Conservation (phyloP, 2,888 invertebrate species). For the Venusia cambrica region DNA sequence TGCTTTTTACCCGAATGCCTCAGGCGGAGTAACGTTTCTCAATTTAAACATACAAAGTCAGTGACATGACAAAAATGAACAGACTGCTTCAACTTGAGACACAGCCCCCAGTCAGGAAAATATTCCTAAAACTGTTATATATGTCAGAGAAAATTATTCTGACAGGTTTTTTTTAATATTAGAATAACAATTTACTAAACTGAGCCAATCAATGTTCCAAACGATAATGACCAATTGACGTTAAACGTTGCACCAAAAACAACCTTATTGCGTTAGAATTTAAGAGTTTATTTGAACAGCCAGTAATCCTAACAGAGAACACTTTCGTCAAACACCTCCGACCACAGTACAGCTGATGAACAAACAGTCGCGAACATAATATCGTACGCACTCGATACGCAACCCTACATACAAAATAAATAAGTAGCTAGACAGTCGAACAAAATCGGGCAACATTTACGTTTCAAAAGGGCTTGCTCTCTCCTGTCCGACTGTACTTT, state of each 20-base stretch:
- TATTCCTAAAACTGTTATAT: too few relatives aligned
- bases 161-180: conserved; percentile 3
- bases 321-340: conserved; percentile 1
- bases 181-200: conserved; percentile 1
- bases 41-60: not conserved
- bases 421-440: conserved; percentile 8
- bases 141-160: conserved; percentile 1
- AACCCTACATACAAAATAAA: conserved; percentile 14
- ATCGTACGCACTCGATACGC: conserved; percentile 15
- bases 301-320: conserved; percentile 1
- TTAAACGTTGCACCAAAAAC: conserved; percentile 11
- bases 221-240: conserved; percentile 13
- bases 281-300: conserved; percentile 13
- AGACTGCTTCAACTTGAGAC: too few relatives aligned
- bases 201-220: conserved; percentile 9
- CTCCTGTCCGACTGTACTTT: conserved; percentile 10
- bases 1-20: too few relatives aligned
- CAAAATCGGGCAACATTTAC: conserved; percentile 9
- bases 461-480: conserved; percentile 13
- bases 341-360: conserved; percentile 1
- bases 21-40: too few relatives aligned
- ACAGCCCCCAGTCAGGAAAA: too few relatives aligned
- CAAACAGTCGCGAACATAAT: not conserved
- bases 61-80: conserved; percentile 1
- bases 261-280: conserved; percentile 12